phyloP scores from a whole-genome alignment of 2,113 vertebrate genomes.

The Xiphophorus hellerii region DNA sequence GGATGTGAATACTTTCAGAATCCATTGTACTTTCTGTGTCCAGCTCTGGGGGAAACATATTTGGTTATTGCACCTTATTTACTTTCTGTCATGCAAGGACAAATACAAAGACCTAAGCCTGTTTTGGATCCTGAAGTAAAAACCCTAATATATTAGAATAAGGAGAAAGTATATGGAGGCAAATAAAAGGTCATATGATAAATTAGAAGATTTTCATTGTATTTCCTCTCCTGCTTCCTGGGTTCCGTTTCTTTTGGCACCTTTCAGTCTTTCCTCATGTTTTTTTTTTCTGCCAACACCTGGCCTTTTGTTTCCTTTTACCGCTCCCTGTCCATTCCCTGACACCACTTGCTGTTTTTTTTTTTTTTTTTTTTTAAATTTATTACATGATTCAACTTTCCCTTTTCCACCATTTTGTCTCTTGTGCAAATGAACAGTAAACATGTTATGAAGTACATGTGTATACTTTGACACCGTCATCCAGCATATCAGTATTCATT shows the following conservation, averaged over 20 bases:
- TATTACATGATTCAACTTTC: neutral
- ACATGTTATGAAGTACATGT: conserved; percentile 15
- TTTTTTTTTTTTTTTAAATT: too few species aligned
- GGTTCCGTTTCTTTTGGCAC: conserved; percentile 16
- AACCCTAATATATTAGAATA: conserved; percentile 15
- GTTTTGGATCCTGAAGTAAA: conserved; percentile 5
- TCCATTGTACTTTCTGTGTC: neutral
- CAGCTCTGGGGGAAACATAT: conserved; percentile 22
- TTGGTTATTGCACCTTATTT: conserved; percentile 50
- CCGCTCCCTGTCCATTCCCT: conserved; percentile 2
- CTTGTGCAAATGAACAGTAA: conserved; percentile 1
- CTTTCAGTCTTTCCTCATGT: conserved; percentile 9
- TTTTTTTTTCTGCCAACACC: neutral
- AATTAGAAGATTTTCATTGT: conserved; percentile 17
- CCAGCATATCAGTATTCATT: conserved; percentile 16
- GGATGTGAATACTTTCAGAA: neutral
- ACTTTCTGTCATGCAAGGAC: conserved; percentile 16
- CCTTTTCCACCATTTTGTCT: neutral
- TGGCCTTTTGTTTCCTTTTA: neutral
- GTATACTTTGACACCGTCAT: conserved; percentile 28
- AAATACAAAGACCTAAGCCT: conserved; percentile 18
- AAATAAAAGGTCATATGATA: conserved; percentile 17
- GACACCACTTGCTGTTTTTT: conserved; percentile 10
- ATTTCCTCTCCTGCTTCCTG: conserved; percentile 1
- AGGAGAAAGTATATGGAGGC: neutral